These are phyloP conservation scores for Protaetia brevitarsis DNA, from an alignment of 1,140 invertebrate species.

Conservation along the genomic window DNA sequence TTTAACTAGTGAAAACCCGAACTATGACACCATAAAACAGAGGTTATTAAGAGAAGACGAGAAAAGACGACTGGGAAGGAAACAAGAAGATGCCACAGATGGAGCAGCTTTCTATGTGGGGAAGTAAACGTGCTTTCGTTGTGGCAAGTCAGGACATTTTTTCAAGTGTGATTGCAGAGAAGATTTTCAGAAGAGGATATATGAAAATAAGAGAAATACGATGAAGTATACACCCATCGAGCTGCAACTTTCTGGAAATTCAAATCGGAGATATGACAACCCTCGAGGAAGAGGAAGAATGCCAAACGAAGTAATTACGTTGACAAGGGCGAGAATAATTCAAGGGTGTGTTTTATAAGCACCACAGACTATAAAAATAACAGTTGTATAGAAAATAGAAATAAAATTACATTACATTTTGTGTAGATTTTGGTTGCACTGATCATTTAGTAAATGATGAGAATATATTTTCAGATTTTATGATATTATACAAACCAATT, in stretches of 20 bases:
- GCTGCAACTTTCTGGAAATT: too few species aligned
- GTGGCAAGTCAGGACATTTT: constrained; percentile 13
- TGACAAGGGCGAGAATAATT: background rate
- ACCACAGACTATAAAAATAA: background rate
- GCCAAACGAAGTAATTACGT: background rate
- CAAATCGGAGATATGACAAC: too few species aligned
- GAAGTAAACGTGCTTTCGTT: constrained; percentile 1
- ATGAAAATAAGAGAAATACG: too few species aligned
- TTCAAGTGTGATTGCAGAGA: constrained; percentile 18
- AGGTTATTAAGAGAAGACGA: background rate
- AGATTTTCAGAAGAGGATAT: too few species aligned
- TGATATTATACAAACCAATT: background rate
- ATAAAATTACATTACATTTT: background rate
- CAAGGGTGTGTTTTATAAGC: background rate
- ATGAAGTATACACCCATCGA: too few species aligned
- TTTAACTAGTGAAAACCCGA: background rate
- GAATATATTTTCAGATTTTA: background rate
- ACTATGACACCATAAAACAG: background rate
- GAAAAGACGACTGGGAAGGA: background rate
- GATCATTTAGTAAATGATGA: background rate
- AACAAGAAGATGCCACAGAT: background rate
- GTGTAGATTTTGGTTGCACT: background rate
- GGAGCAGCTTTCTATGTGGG: background rate
- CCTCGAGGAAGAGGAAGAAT: background rate
- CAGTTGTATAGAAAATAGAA: background rate